Percentiles rank a stretch among this genome's conserved stretches.
These are phyloP conservation scores for Papilio protenor DNA, from an alignment of 2,888 invertebrate species.

Conservation along the genomic window DNA sequence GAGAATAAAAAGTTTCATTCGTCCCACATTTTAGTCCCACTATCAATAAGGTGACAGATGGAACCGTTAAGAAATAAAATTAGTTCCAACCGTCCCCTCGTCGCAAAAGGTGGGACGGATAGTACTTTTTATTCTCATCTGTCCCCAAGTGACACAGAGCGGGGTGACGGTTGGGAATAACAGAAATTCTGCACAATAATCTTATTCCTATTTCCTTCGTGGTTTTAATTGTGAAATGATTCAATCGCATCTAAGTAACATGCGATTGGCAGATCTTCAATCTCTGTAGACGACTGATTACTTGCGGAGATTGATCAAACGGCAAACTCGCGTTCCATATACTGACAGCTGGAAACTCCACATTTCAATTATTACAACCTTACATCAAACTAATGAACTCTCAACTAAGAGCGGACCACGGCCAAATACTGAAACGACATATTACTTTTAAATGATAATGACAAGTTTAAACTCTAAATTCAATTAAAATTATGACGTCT, in stretches of 20 bases:
- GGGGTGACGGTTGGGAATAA: too few species aligned
- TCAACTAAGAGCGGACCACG: neutral
- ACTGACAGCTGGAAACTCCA: neutral
- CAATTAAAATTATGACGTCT: too few species aligned
- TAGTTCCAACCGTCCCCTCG: too few species aligned
- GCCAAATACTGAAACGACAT: too few species aligned
- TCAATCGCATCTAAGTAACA: neutral
- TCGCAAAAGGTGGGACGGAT: too few species aligned
- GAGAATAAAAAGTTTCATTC: too few species aligned
- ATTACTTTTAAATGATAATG: neutral
- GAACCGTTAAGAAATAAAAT: too few species aligned
- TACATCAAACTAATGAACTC: neutral
- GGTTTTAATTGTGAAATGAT: neutral
- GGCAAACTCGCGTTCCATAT: slow-evolving; percentile 8
- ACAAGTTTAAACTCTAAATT: too few species aligned
- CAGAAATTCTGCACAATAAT: neutral
- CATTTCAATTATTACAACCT: neutral
- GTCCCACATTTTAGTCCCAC: too few species aligned
- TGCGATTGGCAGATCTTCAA: neutral
- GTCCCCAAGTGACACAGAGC: too few species aligned
- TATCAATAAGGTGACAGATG: too few species aligned
- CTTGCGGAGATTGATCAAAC: slow-evolving; percentile 17
- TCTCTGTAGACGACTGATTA: neutral
- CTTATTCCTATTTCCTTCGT: neutral
- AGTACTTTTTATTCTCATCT: too few species aligned